Evolutionary conservation across 2,888 invertebrate species (phyloP).

Genomic region (Chloromyia formosa): DNA sequence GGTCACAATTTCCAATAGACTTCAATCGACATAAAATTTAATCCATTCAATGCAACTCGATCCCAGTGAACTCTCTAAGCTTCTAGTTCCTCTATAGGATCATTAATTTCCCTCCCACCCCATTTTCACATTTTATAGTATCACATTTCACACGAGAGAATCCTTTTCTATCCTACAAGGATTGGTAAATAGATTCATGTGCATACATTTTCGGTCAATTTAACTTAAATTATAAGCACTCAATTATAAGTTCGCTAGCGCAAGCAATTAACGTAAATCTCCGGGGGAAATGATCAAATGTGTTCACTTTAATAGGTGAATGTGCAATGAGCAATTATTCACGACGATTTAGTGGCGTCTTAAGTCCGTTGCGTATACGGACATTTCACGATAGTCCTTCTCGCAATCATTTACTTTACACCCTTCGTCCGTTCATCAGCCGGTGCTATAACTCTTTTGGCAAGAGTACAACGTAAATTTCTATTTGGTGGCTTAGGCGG

Average conservation of each 20-base stretch:
- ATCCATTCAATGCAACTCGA: no score
- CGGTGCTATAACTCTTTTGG: neutral
- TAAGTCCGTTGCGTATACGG: neutral
- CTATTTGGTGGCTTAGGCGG: neutral
- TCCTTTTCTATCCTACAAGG: no score
- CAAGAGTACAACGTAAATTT: constrained; percentile 11
- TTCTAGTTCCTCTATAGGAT: no score
- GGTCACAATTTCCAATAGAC: no score
- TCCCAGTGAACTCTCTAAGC: no score
- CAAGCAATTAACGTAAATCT: constrained; percentile 34
- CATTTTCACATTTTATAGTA: no score
- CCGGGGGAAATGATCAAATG: constrained; percentile 15
- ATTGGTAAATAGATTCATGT: neutral
- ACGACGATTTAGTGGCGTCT: constrained; percentile 28
- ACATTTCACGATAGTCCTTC: neutral
- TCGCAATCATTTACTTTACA: neutral
- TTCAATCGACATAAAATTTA: no score
- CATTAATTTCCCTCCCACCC: no score
- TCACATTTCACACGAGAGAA: neutral
- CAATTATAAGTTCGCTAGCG: constrained; percentile 27
- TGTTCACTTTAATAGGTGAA: constrained; percentile 27
- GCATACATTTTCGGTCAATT: constrained; percentile 21
- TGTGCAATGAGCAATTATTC: constrained; percentile 30
- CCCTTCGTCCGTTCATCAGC: no score
- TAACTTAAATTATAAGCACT: constrained; percentile 32